phyloP scores from a whole-genome alignment of 2,113 vertebrate species.

The Connochaetes taurinus region DNA sequence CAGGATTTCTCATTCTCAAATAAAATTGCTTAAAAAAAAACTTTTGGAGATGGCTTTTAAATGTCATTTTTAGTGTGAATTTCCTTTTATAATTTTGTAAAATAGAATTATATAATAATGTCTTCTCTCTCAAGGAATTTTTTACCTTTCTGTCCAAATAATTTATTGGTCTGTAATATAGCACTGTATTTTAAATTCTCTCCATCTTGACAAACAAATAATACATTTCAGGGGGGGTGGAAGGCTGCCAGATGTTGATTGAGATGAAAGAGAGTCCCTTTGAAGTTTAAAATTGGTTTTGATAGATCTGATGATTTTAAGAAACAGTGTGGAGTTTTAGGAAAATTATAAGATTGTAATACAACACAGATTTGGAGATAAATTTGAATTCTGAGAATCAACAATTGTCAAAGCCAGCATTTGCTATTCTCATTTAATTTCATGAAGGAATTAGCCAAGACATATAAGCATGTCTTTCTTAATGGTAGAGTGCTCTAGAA shows the following conservation, averaged over 20 bases:
- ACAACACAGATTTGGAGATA: background rate
- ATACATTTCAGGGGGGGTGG: background rate
- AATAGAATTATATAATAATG: conserved; percentile 38
- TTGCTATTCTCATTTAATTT: background rate
- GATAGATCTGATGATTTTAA: background rate
- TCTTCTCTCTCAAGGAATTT: background rate
- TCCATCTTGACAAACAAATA: background rate
- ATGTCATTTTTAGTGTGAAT: conserved; percentile 5
- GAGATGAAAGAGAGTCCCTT: background rate
- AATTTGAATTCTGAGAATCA: background rate
- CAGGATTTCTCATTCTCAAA: background rate
- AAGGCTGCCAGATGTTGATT: background rate
- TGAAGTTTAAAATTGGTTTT: background rate
- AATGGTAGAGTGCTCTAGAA: background rate
- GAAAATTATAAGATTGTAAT: background rate
- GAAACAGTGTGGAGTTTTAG: background rate
- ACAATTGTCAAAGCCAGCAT: background rate
- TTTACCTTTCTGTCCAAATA: conserved; percentile 40
- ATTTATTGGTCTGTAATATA: background rate
- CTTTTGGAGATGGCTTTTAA: background rate
- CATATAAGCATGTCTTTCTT: background rate
- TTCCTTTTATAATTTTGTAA: conserved; percentile 37
- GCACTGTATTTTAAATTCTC: conserved; percentile 11
- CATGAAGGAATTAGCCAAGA: background rate
- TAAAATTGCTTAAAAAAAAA: conserved; percentile 38